A percentile compares a stretch with the other conserved stretches of the same genome.
Conservation (phyloP, 2,888 invertebrate species). For the Lithophane ornitopus region DNA sequence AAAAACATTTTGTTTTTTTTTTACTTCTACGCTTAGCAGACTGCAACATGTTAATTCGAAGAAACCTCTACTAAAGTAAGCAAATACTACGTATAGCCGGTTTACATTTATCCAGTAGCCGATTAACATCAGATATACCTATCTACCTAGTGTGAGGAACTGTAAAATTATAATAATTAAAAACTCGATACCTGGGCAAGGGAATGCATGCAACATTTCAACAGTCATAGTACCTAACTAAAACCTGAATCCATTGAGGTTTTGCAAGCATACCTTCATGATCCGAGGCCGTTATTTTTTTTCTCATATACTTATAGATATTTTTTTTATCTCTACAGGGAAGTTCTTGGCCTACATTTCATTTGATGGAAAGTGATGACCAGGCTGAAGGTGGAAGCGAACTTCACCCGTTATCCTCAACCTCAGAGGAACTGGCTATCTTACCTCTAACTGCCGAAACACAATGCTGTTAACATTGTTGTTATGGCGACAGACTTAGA, state of each 20-base stretch:
- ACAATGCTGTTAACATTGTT: no score
- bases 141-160: background rate
- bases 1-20: no score
- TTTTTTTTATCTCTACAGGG: no score
- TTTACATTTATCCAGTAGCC: background rate
- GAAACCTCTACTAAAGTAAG: background rate
- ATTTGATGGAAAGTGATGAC: no score
- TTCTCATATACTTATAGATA: background rate
- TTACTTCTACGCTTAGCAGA: background rate
- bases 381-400: no score
- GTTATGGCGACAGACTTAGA: no score
- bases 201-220: conserved; percentile 11
- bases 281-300: background rate
- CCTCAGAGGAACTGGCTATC: no score
- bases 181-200: conserved; percentile 7
- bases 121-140: background rate
- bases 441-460: no score
- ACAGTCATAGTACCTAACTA: background rate
- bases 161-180: conserved; percentile 12
- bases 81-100: background rate
- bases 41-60: background rate
- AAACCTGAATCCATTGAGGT: background rate
- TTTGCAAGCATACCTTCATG: background rate
- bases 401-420: no score
- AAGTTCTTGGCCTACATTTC: no score